Evolutionary conservation across 2,113 vertebrate genomes (phyloP).

Genomic region (Hirundichthys speculiger): DNA sequence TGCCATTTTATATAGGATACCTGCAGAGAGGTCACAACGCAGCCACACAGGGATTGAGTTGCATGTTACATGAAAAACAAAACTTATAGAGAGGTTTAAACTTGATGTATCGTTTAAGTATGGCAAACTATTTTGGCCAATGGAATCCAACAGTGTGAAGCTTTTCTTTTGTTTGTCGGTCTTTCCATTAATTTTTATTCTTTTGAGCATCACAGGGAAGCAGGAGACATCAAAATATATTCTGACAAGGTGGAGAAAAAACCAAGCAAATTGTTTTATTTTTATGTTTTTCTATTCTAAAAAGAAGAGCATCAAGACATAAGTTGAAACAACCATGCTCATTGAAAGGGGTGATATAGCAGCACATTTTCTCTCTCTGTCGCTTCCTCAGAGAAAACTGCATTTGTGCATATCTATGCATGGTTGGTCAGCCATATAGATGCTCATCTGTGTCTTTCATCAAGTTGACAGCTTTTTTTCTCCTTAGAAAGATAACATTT

Average conservation of each 20-base stretch:
- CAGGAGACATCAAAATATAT: no score
- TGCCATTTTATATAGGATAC: no score
- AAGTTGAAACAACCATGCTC: conserved; percentile 66
- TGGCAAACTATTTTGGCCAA: no score
- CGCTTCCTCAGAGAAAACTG: conserved; percentile 67
- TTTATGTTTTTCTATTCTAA: conserved; percentile 13
- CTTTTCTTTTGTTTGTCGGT: no score
- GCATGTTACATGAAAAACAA: background rate
- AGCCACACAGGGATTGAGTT: conserved; percentile 18
- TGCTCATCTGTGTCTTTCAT: conserved; percentile 86
- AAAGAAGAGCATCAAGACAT: conserved; percentile 49
- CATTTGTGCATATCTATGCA: conserved; percentile 85
- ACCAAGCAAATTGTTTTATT: no score
- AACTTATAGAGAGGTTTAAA: no score
- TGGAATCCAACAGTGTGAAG: no score
- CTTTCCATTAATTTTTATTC: no score
- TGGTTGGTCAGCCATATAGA: conserved; percentile 82
- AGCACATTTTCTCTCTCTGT: conserved; percentile 51
- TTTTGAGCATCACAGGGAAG: no score
- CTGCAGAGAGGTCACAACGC: conserved; percentile 4
- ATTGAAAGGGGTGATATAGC: conserved; percentile 62
- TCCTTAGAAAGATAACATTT: conserved; percentile 83
- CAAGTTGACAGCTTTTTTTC: conserved; percentile 85
- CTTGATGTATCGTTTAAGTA: no score
- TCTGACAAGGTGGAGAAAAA: no score